Percentiles rank a stretch among this genome's conserved stretches.
Evolutionary conservation across 2,888 invertebrate species (phyloP).

Genomic region (Lithophane semibrunnea): DNA sequence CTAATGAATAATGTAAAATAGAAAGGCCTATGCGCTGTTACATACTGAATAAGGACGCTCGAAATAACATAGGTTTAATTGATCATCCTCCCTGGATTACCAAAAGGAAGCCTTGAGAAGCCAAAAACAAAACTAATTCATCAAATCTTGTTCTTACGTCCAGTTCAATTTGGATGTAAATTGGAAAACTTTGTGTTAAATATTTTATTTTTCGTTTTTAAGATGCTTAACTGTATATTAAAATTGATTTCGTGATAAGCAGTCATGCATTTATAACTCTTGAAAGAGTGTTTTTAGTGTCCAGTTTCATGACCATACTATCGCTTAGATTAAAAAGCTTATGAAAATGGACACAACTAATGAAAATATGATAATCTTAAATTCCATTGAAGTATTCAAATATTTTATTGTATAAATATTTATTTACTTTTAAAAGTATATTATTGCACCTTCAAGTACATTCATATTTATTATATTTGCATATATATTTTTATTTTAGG

Average conservation of each 20-base stretch:
- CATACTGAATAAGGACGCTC: background rate
- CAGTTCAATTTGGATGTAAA: background rate
- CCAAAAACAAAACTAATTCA: background rate
- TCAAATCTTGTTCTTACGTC: no score
- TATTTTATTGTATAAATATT: constrained; percentile 31
- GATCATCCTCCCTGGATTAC: background rate
- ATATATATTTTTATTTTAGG: no score
- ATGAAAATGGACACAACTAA: constrained; percentile 70
- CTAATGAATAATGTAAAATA: background rate
- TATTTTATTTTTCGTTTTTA: constrained; percentile 21
- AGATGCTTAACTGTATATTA: constrained; percentile 9
- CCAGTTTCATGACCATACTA: constrained; percentile 73
- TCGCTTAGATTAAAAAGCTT: constrained; percentile 60
- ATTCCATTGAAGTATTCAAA: constrained; percentile 16
- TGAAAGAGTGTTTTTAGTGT: constrained; percentile 50
- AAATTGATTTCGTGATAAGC: constrained; percentile 32
- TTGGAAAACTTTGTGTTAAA: background rate
- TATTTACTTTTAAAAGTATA: constrained; percentile 18
- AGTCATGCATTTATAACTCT: constrained; percentile 67
- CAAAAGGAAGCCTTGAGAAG: background rate
- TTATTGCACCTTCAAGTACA: constrained; percentile 35
- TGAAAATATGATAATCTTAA: background rate
- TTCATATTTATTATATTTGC: background rate
- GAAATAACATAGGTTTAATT: constrained; percentile 3
- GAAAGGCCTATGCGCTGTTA: background rate